Evolutionary conservation across 1,140 invertebrate genomes (phyloP), one percentile per base, ranked within the genome.

Genomic region (Aphelenchoides besseyi): DNA sequence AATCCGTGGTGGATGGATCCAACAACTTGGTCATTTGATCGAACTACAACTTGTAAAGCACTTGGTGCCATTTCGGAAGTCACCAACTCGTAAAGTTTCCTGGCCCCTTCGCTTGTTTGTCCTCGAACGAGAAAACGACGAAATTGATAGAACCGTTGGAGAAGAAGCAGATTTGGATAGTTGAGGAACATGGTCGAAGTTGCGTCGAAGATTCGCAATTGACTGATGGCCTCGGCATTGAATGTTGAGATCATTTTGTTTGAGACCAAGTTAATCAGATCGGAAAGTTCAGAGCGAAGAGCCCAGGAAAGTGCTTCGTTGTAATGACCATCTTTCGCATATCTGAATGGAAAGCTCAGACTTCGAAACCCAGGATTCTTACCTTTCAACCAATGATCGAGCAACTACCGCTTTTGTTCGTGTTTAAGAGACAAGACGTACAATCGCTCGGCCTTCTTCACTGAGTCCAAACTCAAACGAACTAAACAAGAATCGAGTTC

Each of bases 141-240:
- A 70, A 73, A 73, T 70, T 73, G 26, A 53, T 73, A 37, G 55
- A 73, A 74, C 30, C 71, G 2, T 55, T 73, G 71, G 12, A 66
- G 63, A 61, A 73, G 53, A 35, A 69, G n/a, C 41, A 71, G 63
- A 53, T 12, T 66, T 30, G 63, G 63, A 53, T 66, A 66, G 16
- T 29, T 33, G 63, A 1, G 30, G 63, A 66, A 66, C 0, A 33
- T 33, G 16, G 16, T 33, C 12, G 16, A 1, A 16, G 32, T 23
- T 18, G 63, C 63, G 32, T 66, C 63, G 30, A 66, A 66, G 32
- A 66, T 66, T 32, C 63, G 30, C 30, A 66, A 12, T n/a, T 66
- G 16, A 33, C 32, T 66, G 32, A 66, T 37, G 1, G 16, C 30
- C n/a, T 66, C 63, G 32, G 63, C 63, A 41, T 28, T 28, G 12